These are phyloP conservation scores for Planiliza haematocheilus DNA, from an alignment of 2,113 vertebrate genomes.

Conservation along the genomic window DNA sequence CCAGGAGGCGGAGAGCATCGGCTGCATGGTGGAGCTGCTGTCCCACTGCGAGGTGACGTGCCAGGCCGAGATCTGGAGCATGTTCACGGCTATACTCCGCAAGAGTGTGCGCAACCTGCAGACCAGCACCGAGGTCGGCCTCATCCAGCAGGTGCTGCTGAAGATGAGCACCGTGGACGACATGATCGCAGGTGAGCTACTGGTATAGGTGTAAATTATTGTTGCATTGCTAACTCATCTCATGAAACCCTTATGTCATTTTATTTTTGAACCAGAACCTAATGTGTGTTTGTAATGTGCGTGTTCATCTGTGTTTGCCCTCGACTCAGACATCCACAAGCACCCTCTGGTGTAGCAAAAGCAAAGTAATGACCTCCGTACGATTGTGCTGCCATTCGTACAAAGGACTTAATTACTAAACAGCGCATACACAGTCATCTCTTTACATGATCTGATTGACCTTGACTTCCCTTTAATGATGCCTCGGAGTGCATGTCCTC, in stretches of 20 bases:
- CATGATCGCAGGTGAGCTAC: constrained; percentile 99
- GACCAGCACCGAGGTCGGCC: constrained; percentile 98
- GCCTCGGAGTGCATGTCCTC: constrained; percentile 31
- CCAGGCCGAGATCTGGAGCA: constrained; percentile 99
- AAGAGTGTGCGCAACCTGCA: constrained; percentile 99
- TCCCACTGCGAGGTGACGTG: constrained; percentile 98
- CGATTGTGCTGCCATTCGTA: constrained; percentile 34
- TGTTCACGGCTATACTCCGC: constrained; percentile 98
- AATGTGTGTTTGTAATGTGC: too few relatives aligned
- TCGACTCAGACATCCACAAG: constrained; percentile 22
- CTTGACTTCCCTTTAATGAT: constrained; percentile 63
- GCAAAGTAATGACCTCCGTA: constrained; percentile 16
- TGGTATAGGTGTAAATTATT: too few relatives aligned
- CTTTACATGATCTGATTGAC: constrained; percentile 54
- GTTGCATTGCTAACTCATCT: too few relatives aligned
- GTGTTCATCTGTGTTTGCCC: constrained; percentile 19
- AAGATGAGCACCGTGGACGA: constrained; percentile 98
- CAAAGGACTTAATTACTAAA: constrained; percentile 27
- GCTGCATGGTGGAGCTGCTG: constrained; percentile 98
- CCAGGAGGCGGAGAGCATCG: constrained; percentile 98
- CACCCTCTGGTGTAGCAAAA: constrained; percentile 17
- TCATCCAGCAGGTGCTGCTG: constrained; percentile 97
- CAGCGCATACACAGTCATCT: constrained; percentile 25
- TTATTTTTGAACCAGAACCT: too few relatives aligned
- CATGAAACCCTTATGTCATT: too few relatives aligned